A percentile compares a stretch with the other conserved stretches of the same genome.
Conservation (phyloP, 2,113 vertebrate genomes). For the Nesoenas mayeri region DNA sequence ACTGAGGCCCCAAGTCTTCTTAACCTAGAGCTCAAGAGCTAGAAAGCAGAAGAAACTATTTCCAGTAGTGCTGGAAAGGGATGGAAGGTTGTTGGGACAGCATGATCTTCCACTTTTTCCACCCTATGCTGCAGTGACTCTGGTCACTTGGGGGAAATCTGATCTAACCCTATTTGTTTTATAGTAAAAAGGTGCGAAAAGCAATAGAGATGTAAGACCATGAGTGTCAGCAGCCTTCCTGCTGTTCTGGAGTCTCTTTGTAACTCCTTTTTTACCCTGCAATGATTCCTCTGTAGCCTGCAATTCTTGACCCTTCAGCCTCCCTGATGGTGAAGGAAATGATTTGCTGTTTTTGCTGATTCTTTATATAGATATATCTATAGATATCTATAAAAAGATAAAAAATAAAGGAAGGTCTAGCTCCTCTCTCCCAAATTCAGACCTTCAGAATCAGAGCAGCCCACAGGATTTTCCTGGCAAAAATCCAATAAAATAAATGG, state of each 20-base stretch:
- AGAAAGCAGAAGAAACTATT: background rate
- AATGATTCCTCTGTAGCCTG: background rate
- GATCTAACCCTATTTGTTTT: background rate
- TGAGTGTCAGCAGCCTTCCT: background rate
- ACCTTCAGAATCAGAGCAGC: background rate
- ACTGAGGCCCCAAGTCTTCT: background rate
- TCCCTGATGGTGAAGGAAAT: background rate
- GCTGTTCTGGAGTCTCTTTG: background rate
- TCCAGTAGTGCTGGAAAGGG: background rate
- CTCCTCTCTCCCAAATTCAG: background rate
- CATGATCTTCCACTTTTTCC: background rate
- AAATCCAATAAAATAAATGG: background rate
- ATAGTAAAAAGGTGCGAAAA: background rate
- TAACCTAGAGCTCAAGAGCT: background rate
- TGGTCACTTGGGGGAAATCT: background rate
- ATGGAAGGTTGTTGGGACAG: background rate
- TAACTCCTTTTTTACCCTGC: background rate
- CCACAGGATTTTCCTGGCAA: constrained; percentile 34
- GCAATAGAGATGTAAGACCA: background rate
- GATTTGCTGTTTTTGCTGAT: background rate
- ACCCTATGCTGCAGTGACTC: background rate
- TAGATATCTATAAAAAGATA: background rate
- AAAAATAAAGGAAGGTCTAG: background rate
- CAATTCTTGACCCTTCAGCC: background rate
- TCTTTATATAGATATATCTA: background rate